These are phyloP conservation scores for Delphinus delphis DNA, from an alignment of 2,113 vertebrate species.

Conservation along the genomic window DNA sequence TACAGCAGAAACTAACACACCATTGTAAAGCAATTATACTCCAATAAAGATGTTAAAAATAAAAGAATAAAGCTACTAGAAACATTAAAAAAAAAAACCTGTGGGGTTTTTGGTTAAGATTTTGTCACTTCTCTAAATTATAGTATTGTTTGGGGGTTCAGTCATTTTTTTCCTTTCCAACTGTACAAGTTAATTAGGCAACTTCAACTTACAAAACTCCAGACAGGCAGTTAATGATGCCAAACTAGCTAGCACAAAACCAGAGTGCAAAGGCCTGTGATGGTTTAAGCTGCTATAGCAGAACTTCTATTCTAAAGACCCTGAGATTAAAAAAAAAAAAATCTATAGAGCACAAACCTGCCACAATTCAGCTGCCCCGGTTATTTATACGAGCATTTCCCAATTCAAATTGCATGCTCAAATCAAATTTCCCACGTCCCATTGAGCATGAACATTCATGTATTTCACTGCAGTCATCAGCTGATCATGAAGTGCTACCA, in stretches of 20 bases:
- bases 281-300: neutral
- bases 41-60: too few species aligned
- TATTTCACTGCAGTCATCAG: neutral
- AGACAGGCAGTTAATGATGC: neutral
- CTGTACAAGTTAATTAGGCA: neutral
- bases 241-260: neutral
- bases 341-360: slow-evolving; percentile 60
- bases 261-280: neutral
- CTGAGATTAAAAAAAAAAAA: slow-evolving; percentile 43
- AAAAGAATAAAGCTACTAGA: too few species aligned
- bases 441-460: neutral
- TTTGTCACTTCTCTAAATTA: neutral
- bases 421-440: slow-evolving; percentile 69
- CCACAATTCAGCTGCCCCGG: slow-evolving; percentile 53
- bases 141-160: neutral
- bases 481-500: rapidly evolving
- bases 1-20: too few species aligned
- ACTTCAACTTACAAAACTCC: neutral
- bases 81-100: neutral
- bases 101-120: neutral
- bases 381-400: slow-evolving; percentile 72
- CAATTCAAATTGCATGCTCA: slow-evolving; percentile 69
- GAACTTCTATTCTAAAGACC: slow-evolving; percentile 49
- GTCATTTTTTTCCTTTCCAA: neutral
- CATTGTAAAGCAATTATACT: too few species aligned